These are phyloP conservation scores for Cetoscarus ocellatus DNA, from an alignment of 2,797 vertebrate species.

Conservation along the genomic window DNA sequence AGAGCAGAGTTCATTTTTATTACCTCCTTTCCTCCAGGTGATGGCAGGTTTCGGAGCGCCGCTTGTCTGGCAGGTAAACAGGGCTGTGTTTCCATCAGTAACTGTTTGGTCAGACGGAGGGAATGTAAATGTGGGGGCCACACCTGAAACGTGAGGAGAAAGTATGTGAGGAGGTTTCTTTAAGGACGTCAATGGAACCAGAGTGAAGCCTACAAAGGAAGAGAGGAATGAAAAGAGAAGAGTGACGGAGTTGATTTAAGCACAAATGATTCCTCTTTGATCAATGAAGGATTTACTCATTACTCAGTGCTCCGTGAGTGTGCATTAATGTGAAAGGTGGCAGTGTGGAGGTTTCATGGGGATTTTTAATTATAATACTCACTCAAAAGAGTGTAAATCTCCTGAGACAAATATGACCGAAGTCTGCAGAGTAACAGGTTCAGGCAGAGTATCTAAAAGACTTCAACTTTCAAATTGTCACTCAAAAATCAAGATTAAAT, in stretches of 20 bases:
- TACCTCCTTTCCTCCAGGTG: slow-evolving; percentile 91
- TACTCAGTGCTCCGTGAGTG: slow-evolving; percentile 26
- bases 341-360: slow-evolving; percentile 7
- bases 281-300: slow-evolving; percentile 60
- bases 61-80: slow-evolving; percentile 90
- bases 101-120: slow-evolving; percentile 88
- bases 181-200: neutral
- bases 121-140: slow-evolving; percentile 86
- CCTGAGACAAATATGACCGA: slow-evolving; percentile 10
- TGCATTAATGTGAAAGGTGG: slow-evolving; percentile 42
- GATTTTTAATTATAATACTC: slow-evolving; percentile 44
- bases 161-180: slow-evolving; percentile 8
- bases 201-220: slow-evolving; percentile 2
- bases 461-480: neutral
- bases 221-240: slow-evolving; percentile 14
- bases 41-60: slow-evolving; percentile 95
- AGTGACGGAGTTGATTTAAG: slow-evolving; percentile 38
- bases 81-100: slow-evolving; percentile 88
- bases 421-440: slow-evolving; percentile 6
- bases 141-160: slow-evolving; percentile 80
- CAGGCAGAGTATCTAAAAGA: neutral
- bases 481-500: neutral
- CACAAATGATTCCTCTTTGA: slow-evolving; percentile 36
- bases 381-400: slow-evolving; percentile 31
- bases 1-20: slow-evolving; percentile 7